Evolutionary conservation across 2,797 vertebrate species (phyloP).

Genomic region (Gephyroberyx darwinii): DNA sequence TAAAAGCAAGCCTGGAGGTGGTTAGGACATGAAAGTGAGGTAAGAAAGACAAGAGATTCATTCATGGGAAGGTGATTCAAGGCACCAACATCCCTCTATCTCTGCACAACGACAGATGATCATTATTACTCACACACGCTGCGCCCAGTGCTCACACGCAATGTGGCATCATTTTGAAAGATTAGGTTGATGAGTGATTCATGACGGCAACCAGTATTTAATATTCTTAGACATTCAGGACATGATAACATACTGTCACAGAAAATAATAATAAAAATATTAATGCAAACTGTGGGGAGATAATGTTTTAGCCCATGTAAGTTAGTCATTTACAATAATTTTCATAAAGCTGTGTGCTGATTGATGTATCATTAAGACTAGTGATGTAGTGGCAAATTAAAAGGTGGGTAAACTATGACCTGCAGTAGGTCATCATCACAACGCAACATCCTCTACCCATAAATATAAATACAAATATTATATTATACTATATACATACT

Average conservation of each 20-base stretch:
- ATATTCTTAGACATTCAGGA: conserved; percentile 14
- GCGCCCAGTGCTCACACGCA: conserved; percentile 78
- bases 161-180: conserved; percentile 64
- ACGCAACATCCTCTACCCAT: no score
- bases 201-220: conserved; percentile 14
- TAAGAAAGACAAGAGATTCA: conserved; percentile 81
- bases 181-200: conserved; percentile 45
- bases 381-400: no score
- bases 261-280: neutral
- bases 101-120: conserved; percentile 76
- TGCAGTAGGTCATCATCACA: no score
- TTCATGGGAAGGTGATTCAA: conserved; percentile 82
- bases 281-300: no score
- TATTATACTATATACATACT: neutral
- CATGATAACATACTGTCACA: conserved; percentile 19
- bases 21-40: conserved; percentile 80
- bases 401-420: no score
- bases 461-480: no score
- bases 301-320: no score
- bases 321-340: no score
- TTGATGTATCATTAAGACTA: no score
- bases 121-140: conserved; percentile 78
- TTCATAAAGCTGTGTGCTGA: no score
- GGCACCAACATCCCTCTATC: conserved; percentile 77
- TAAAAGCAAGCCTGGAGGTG: conserved; percentile 81